phyloP scores from a whole-genome alignment of 2,888 invertebrate species.

The Argyra leucocephala region DNA sequence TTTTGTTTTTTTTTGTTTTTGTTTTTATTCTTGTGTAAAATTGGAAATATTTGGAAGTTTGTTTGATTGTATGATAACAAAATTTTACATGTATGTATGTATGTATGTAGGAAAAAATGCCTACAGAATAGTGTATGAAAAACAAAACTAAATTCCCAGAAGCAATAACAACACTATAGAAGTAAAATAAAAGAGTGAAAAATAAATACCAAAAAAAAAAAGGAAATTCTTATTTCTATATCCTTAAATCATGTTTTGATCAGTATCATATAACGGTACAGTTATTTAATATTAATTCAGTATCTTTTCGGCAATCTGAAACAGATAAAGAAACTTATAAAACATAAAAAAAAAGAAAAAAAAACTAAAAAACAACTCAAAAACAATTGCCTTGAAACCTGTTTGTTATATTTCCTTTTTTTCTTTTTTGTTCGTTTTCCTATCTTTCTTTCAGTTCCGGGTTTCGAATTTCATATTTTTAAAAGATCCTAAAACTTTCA shows the following conservation, averaged over 20 bases:
- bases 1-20: too few species aligned
- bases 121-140: background rate
- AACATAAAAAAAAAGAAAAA: background rate
- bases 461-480: background rate
- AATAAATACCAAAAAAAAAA: background rate
- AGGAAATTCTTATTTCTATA: background rate
- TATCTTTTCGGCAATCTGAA: background rate
- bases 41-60: too few species aligned
- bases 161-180: background rate
- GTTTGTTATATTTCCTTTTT: background rate
- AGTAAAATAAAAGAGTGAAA: background rate
- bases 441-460: background rate
- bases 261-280: background rate
- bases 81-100: too few species aligned
- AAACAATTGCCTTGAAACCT: background rate
- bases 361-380: background rate
- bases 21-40: too few species aligned
- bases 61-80: too few species aligned
- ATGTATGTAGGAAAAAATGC: too few species aligned
- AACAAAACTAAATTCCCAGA: background rate
- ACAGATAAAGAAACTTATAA: background rate
- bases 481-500: too few species aligned
- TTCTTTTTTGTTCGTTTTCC: background rate
- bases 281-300: slow-evolving; percentile 1
- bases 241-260: background rate